phyloP scores from a whole-genome alignment of 2,113 vertebrate genomes.

The Cyprinus carpio region DNA sequence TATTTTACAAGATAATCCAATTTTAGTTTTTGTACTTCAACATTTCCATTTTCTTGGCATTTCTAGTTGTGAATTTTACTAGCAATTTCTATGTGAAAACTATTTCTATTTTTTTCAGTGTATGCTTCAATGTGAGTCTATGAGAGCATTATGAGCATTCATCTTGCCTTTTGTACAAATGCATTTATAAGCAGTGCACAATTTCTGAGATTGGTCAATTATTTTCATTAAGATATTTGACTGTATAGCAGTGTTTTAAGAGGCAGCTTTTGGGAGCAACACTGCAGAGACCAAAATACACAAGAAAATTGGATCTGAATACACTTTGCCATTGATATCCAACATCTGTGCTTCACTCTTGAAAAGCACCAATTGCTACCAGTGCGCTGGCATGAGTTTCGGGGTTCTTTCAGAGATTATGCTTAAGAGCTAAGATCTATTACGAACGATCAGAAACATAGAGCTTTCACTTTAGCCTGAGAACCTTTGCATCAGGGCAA shows the following conservation, averaged over 20 bases:
- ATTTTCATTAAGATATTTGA: not conserved
- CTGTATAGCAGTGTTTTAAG: not conserved
- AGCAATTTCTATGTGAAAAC: not conserved
- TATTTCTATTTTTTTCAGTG: too few relatives aligned
- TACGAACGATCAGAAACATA: not conserved
- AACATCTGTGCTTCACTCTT: not conserved
- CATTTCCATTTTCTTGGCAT: not conserved
- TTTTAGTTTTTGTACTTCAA: not conserved
- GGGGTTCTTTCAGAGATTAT: not conserved
- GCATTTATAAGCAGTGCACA: not conserved
- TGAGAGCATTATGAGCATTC: not conserved
- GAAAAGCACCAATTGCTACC: not conserved
- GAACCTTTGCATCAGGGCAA: constrained; percentile 18
- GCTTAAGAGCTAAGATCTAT: not conserved
- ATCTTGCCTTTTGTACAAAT: not conserved
- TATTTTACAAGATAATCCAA: too few relatives aligned
- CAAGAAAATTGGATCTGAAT: not conserved
- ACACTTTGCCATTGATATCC: not conserved
- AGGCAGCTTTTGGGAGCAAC: not conserved
- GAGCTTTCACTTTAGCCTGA: constrained; percentile 1
- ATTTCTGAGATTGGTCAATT: not conserved
- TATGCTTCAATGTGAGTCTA: not conserved
- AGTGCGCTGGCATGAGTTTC: not conserved
- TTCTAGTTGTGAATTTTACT: too few relatives aligned
- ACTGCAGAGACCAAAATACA: not conserved